These are phyloP conservation scores for Alviniconcha marisindica DNA, from an alignment of 1,140 invertebrate genomes.

Conservation along the genomic window DNA sequence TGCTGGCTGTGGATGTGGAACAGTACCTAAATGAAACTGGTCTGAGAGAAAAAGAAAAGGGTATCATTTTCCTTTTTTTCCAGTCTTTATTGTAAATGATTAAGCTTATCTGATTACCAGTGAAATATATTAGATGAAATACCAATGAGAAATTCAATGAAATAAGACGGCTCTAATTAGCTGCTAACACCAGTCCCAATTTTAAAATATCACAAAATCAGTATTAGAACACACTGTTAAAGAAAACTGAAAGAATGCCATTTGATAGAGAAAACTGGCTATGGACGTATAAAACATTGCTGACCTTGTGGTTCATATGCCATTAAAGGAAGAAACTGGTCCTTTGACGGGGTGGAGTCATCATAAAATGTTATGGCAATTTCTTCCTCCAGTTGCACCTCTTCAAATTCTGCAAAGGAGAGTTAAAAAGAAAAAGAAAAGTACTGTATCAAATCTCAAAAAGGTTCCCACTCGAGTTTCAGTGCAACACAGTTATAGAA, in stretches of 20 bases:
- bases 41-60: too few species aligned
- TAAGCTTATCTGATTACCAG: background rate
- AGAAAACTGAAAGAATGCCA: too few species aligned
- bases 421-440: background rate
- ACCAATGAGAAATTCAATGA: too few species aligned
- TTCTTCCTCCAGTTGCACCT: slow-evolving; percentile 26
- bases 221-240: too few species aligned
- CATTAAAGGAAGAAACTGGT: background rate
- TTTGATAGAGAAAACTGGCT: too few species aligned
- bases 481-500: background rate
- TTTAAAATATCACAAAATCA: too few species aligned
- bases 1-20: too few species aligned
- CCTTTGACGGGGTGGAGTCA: slow-evolving; percentile 25
- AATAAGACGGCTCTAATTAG: too few species aligned
- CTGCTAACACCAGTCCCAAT: too few species aligned
- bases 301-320: background rate
- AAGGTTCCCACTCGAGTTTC: background rate
- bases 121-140: too few species aligned
- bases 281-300: too few species aligned
- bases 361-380: slow-evolving; percentile 44
- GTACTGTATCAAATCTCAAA: background rate
- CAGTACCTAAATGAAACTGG: too few species aligned
- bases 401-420: slow-evolving; percentile 35
- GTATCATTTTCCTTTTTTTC: background rate
- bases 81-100: background rate